phyloP scores from a whole-genome alignment of 1,140 invertebrate genomes.

The Panulirus ornatus region DNA sequence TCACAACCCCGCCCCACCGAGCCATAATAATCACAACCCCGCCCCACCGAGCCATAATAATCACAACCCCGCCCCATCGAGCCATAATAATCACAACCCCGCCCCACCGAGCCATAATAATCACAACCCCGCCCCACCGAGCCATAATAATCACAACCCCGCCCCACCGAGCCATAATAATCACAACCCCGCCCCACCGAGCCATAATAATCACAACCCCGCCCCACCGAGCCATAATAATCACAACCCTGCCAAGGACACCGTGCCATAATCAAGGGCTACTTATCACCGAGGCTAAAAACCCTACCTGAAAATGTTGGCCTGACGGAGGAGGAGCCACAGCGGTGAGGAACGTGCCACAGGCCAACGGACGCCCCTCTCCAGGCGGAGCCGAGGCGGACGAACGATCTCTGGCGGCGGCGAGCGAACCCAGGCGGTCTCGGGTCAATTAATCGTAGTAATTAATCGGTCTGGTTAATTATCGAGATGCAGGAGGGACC shows the following conservation, averaged over 20 bases:
- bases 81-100: no score
- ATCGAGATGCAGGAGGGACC: conserved; percentile 37
- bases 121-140: no score
- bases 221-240: no score
- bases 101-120: no score
- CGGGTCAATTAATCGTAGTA: conserved; percentile 54
- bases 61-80: no score
- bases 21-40: no score
- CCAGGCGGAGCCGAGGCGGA: background rate
- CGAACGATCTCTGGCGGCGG: background rate
- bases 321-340: background rate
- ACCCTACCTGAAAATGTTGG: conserved; percentile 48
- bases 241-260: background rate
- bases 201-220: no score
- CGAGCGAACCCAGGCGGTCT: background rate
- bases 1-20: no score
- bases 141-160: no score
- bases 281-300: conserved; percentile 40
- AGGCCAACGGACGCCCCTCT: background rate
- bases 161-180: no score
- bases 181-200: no score
- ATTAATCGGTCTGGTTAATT: conserved; percentile 64
- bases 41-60: no score
- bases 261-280: conserved; percentile 41
- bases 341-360: conserved; percentile 13